Conservation (phyloP, 2,797 vertebrate genomes). For the Pterois miles region DNA sequence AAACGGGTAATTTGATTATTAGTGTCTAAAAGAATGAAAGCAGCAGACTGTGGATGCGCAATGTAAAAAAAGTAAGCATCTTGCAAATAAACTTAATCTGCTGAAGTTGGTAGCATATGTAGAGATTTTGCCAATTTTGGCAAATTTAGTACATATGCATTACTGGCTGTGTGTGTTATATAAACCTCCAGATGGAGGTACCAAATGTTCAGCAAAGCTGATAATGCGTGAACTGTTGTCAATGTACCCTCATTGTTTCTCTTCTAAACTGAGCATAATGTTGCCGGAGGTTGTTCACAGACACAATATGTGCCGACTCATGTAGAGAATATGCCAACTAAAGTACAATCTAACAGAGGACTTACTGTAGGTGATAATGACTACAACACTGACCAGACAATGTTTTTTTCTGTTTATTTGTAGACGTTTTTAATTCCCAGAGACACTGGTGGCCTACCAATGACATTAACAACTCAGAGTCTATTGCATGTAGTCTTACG, state of each 20-base stretch:
- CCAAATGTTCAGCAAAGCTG: slow-evolving; percentile 51
- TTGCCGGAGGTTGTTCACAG: slow-evolving; percentile 3
- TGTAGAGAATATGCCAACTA: background rate
- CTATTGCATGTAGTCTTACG: background rate
- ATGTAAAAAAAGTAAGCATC: background rate
- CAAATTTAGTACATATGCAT: background rate
- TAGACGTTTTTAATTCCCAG: background rate
- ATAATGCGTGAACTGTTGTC: slow-evolving; percentile 18
- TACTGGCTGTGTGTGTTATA: slow-evolving; percentile 14
- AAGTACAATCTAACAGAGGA: background rate
- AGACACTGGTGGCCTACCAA: background rate
- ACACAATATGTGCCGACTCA: background rate
- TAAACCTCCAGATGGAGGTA: slow-evolving; percentile 45
- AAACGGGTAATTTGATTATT: background rate
- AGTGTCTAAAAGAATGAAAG: background rate
- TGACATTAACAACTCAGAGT: background rate
- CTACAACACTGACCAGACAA: background rate
- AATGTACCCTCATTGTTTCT: slow-evolving; percentile 21
- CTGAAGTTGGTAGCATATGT: slow-evolving; percentile 9
- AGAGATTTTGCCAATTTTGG: slow-evolving; percentile 20
- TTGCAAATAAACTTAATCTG: slow-evolving; percentile 4
- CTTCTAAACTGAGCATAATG: slow-evolving; percentile 9
- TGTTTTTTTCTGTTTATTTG: background rate
- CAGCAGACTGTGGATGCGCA: background rate
- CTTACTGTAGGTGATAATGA: background rate